Base-by-base conservation (phyloP, 2,113 vertebrate species). In the Oryzias celebensis region DNA sequence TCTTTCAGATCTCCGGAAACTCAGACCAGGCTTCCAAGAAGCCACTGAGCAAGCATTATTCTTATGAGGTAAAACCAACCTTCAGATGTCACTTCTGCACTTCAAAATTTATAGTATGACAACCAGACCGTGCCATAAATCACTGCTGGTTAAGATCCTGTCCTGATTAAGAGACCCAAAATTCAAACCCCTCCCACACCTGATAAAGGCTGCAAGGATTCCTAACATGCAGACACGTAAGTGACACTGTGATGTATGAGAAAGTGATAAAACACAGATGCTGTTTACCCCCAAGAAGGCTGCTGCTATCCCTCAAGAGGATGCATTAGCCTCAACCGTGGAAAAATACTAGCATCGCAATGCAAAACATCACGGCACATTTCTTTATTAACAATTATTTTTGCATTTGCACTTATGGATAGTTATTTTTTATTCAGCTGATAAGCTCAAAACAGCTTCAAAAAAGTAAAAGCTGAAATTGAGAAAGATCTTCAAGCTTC, bases 231-330 rank as follows among this genome's bases (percentile, higher is more conserved):
- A 73, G 84, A 77, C 71, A 16, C 80, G 65, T 58, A 48, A 79
- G 77, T 80, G 74, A 86, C 83, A 80, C 49, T 61, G 71, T 87
- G 85, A 91, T 90, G 80, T 80, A 90, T 89, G 71, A 57, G 62
- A 55, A 64, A 69, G 81, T 88, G 88, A 91, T 85, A 84, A 85
- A 90, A 86, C 88, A 63, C 87, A 91, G 89, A 81, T 75, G 68
- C 78, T 22, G 12, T 80, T 73, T 75, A 68, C 76, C 68, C 62
- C 52, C 31, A 72, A 71, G 72, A 81, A 77, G 50, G 77, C 69
- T 54, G 46, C 73, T 26, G 67, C 70, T 7, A 44, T 64, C 65
- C 78, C 87, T 80, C 74, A 54, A 65, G 78, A 83, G 83, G 61
- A 60, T 66, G 56, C 81, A 81, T 79, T 77, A 80, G 69, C 75